phyloP scores from a whole-genome alignment of 2,888 invertebrate genomes.

The Taenaris catops region DNA sequence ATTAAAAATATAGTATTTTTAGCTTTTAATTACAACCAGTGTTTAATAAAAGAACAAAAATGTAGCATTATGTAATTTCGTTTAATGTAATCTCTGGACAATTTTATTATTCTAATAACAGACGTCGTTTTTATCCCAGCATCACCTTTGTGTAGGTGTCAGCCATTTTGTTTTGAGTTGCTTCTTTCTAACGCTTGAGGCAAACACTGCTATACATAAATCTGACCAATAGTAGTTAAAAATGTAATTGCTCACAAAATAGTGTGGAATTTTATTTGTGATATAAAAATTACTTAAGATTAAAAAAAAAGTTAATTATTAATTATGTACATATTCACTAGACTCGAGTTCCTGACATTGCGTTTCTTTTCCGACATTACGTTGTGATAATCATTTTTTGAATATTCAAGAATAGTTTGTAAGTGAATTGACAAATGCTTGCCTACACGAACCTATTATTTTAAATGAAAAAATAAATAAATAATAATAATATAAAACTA shows the following conservation, averaged over 20 bases:
- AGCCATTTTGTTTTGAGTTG: conserved; percentile 6
- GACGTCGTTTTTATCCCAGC: conserved; percentile 10
- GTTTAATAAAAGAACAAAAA: too few relatives aligned
- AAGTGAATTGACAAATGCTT: conserved; percentile 55
- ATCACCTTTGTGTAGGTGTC: not conserved
- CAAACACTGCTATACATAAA: conserved; percentile 31
- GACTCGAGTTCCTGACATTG: conserved; percentile 48
- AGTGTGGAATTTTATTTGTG: conserved; percentile 71
- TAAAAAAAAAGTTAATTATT: conserved; percentile 25
- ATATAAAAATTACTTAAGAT: conserved; percentile 51
- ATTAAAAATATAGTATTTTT: too few relatives aligned
- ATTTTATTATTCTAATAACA: too few relatives aligned
- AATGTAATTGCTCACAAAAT: conserved; percentile 69
- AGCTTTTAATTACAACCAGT: too few relatives aligned
- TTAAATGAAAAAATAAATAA: conserved; percentile 38
- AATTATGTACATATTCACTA: conserved; percentile 48
- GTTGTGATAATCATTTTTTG: conserved; percentile 35
- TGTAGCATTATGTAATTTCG: too few relatives aligned
- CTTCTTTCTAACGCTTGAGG: conserved; percentile 18
- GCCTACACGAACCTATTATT: conserved; percentile 53
- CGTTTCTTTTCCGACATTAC: conserved; percentile 30
- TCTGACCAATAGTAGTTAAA: conserved; percentile 68
- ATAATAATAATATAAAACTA: conserved; percentile 49
- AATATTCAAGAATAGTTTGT: conserved; percentile 30
- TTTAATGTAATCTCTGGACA: too few relatives aligned